Conservation (phyloP, 2,113 vertebrate genomes). For the Vulpes ferrilata region DNA sequence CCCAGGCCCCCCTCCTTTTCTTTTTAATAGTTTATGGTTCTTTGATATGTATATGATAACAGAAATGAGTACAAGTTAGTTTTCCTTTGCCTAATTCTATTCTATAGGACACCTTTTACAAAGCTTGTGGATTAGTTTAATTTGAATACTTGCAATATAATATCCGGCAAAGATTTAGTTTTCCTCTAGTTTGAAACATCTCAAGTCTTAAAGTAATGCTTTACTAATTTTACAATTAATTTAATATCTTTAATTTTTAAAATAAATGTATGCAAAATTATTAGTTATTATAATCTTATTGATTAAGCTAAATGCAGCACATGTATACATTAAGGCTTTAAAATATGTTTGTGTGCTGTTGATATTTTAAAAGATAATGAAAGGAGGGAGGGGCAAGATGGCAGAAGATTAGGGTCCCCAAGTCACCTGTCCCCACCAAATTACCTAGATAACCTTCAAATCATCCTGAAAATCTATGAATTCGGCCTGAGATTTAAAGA, state of each 20-base stretch:
- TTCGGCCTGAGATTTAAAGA: no score
- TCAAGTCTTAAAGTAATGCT: neutral
- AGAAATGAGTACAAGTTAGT: neutral
- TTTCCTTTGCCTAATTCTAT: neutral
- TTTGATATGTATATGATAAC: neutral
- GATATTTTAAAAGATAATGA: slow-evolving; percentile 16
- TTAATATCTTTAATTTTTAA: neutral
- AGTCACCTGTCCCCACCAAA: no score
- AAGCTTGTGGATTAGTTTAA: neutral
- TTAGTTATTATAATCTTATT: neutral
- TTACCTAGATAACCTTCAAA: no score
- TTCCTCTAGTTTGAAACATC: neutral
- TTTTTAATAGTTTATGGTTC: neutral
- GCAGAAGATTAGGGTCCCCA: no score
- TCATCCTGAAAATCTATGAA: no score
- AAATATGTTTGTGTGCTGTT: neutral
- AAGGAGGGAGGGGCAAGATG: no score
- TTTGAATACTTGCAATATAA: neutral
- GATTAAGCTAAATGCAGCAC: neutral
- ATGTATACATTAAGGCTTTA: neutral
- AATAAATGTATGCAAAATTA: neutral
- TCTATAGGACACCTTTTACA: neutral
- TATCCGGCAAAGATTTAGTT: neutral
- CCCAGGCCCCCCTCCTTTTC: neutral
- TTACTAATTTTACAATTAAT: neutral